Evolutionary conservation across 2,888 invertebrate genomes (phyloP).

Genomic region (Dendrolimus pini): DNA sequence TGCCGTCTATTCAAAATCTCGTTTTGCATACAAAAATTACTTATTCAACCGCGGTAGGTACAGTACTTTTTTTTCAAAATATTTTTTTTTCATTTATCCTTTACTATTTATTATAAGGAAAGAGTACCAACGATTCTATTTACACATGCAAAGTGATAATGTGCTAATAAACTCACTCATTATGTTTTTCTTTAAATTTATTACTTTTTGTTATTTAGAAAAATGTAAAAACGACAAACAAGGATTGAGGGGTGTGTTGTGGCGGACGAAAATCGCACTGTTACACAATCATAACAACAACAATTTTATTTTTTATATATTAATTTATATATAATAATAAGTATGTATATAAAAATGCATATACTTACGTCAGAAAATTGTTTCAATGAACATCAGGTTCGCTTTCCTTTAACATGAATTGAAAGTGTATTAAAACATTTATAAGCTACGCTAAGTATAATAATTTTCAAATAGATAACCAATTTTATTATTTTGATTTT

Average conservation of each 20-base stretch:
- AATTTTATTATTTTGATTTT: too few species aligned
- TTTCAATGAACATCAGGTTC: too few species aligned
- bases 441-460: too few species aligned
- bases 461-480: too few species aligned
- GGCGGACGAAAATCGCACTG: not conserved
- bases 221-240: conserved; percentile 5
- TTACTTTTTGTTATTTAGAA: not conserved
- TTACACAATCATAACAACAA: not conserved
- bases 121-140: conserved; percentile 30
- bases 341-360: not conserved
- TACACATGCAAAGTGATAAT: conserved; percentile 55
- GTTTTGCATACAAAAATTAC: not conserved
- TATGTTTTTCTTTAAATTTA: not conserved
- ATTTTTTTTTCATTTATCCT: conserved; percentile 45
- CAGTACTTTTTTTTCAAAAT: conserved; percentile 43
- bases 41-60: not conserved
- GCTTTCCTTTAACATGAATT: too few species aligned
- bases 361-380: too few species aligned
- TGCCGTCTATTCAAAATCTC: conserved; percentile 10
- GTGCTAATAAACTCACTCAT: conserved; percentile 55
- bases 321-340: not conserved
- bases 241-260: not conserved
- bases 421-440: too few species aligned
- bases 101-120: conserved; percentile 26
- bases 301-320: not conserved